Percentiles rank a stretch among this genome's conserved stretches.
phyloP scores from a whole-genome alignment of 2,888 invertebrate genomes.

The Beris morrisii region DNA sequence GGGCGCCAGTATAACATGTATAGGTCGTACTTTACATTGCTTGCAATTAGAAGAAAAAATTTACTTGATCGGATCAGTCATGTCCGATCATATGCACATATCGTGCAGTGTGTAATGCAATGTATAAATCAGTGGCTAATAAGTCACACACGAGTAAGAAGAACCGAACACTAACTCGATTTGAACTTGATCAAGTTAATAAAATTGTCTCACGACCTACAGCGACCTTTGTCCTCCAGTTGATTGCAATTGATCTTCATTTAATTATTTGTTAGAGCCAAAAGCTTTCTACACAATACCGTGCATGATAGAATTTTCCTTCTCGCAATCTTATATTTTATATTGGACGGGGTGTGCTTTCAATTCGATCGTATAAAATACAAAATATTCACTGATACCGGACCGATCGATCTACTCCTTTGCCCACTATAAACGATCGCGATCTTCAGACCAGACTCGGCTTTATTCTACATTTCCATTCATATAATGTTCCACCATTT shows the following conservation, averaged over 20 bases:
- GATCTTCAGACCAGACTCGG: no score
- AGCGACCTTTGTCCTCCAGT: conserved; percentile 52
- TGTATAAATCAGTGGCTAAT: no score
- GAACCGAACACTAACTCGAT: conserved; percentile 25
- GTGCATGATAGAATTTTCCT: conserved; percentile 10
- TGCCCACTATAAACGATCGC: neutral
- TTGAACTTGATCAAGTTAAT: conserved; percentile 44
- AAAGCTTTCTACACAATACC: conserved; percentile 3
- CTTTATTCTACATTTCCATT: no score
- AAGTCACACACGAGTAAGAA: neutral
- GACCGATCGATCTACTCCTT: neutral
- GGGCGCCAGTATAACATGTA: no score
- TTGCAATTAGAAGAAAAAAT: no score
- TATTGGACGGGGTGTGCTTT: neutral
- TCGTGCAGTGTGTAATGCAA: no score
- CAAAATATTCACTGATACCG: neutral
- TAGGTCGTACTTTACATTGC: no score
- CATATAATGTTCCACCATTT: neutral
- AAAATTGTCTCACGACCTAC: conserved; percentile 58
- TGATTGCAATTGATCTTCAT: conserved; percentile 39
- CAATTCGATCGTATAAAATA: neutral
- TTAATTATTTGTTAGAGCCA: conserved; percentile 33
- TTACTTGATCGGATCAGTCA: no score
- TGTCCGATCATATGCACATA: no score
- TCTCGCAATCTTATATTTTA: neutral